Evolutionary conservation across 2,113 vertebrate species (phyloP), one percentile per base, ranked within the genome.

Genomic region (Entomyzon cyanotis): DNA sequence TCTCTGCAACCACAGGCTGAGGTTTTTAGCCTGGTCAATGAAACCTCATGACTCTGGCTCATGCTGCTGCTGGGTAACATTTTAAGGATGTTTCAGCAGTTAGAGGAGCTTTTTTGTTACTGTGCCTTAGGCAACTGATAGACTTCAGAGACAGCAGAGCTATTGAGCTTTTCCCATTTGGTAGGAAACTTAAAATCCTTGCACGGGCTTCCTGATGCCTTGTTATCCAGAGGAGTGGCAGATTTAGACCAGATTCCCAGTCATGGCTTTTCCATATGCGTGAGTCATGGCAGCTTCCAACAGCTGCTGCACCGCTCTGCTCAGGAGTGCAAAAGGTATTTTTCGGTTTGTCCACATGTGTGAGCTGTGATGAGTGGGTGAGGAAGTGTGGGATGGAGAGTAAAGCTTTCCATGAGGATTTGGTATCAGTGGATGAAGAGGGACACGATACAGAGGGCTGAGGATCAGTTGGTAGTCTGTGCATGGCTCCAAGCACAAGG

Each of bases 401-500:
- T 11, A 46, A 16, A 55, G 39, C 22, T 62, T 90, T 35, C 12
- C 1, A 27, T 25, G 14, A 16, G 44, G 21, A 7, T 55, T 84
- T 62, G 62, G 37, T 19, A 35, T 17, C 35, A 22, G 7, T 3
- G 4, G 46, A 65, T 50, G n/a, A 35, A 30, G 7, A 39, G 22
- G 12, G 44, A 42, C 25, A 5, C 0, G 0, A 2, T 1, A 12
- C 30, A 30, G 47, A 28, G 67, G 11, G 52, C 28, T 9, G 47
- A 69, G 30, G 64, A 31, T 18, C 42, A 67, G 28, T 24, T 6
- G 27, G 20, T 12, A 2, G 63, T 55, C 41, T 1, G 0, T 47
- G 30, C 1, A 1, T 25, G 68, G 55, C 50, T 73, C 22, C 0
- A 0, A 55, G 67, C 41, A 31, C 0, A 1, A 11, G 19, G 56